Evolutionary conservation across 2,113 vertebrate genomes (phyloP), one percentile per base, ranked within the genome.

Genomic region (Calonectris borealis): DNA sequence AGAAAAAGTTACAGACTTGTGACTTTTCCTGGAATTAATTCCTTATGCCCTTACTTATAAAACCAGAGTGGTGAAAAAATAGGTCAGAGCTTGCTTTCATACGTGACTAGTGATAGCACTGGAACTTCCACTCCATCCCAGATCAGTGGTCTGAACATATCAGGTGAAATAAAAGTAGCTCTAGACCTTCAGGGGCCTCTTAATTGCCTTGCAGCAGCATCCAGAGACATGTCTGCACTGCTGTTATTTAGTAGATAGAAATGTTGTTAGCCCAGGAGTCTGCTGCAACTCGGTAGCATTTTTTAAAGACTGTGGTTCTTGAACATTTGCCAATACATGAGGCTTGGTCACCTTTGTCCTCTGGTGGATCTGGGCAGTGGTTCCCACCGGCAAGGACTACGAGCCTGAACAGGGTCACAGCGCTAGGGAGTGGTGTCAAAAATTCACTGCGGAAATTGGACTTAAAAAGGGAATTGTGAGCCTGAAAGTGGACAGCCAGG

Each of bases 401-500:
- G 2, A 49, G n/a, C 16, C 32, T 46, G 26, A 54, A 81, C 12
- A 19, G 54, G 21, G 21, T 42, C 14, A 7, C 0, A 0, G 26
- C 27, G 10, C 46, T 25, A 13, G 10, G 46, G 65, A 57, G 8
- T 6, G 26, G 21, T 11, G 24, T 49, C 31, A 58, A 25, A 81
- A 81, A 32, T 48, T 62, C 34, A 16, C 40, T 62, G 58, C 2
- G 11, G 48, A 73, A 72, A n/a, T 54, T 16, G 29, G 36, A 32
- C 21, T 52, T 38, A 6, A 24, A 29, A 57, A 58, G 42, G 36
- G 46, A 82, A 54, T 8, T 46, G 73, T 40, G 46, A 55, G 13
- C 44, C 40, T 54, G 8, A 8, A 90, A 76, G 57, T 4, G 11
- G 17, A 16, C 7, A 44, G 48, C 70, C 58, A 19, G 62, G 68